Base-by-base conservation (phyloP, 2,113 vertebrate species). In the Formicarius rufipectus region DNA sequence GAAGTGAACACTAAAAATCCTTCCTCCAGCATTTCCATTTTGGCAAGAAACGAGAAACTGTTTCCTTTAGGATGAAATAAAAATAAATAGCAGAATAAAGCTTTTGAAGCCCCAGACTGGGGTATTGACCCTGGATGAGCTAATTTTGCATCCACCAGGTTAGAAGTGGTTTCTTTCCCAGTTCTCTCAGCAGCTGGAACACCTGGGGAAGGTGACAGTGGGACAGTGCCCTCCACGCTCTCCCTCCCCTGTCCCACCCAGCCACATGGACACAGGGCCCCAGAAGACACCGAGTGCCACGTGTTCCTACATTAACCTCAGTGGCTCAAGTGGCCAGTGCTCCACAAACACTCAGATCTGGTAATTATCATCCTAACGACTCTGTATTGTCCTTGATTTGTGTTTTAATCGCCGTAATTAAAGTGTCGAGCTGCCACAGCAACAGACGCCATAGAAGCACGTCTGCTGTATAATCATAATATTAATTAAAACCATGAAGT, bases 391-490 rank as follows among this genome's bases (percentile, higher is more conserved):
- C 81, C 87, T 91, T 94, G 95, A 96, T 97, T 97, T 94, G 93
- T 87, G 87, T 93, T 96, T 97, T 96, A 97, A 97, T 97, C 82
- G 96, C 84, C 14, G 33, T 96, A 97, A 97, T 97, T 97, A 97
- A 96, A 96, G 90, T 14, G 89, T 91, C 96, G 96, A 92, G 96
- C 91, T 96, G 94, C 94, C 76, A 87, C 95, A 94, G 93, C 93
- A 96, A 94, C 94, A 97, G 91, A 94, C 73, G 20, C 81, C 89
- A 62, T 28, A 87, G 86, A 96, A 91, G 87, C 69, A 24, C 33
- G 91, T 84, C 95, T 94, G 94, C 84, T 71, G 66, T 88, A 95
- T 88, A 97, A 97, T 96, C 96, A 93, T 80, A 95, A 95, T 91
- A 96, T 94, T 96, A 96, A 97, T 96, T 97, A 97, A 94, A 90